Percentiles rank a stretch among this genome's conserved stretches.
Conservation (phyloP, 35 echinoderm and acorn worm genomes). For the Strongylocentrotus purpuratus region DNA sequence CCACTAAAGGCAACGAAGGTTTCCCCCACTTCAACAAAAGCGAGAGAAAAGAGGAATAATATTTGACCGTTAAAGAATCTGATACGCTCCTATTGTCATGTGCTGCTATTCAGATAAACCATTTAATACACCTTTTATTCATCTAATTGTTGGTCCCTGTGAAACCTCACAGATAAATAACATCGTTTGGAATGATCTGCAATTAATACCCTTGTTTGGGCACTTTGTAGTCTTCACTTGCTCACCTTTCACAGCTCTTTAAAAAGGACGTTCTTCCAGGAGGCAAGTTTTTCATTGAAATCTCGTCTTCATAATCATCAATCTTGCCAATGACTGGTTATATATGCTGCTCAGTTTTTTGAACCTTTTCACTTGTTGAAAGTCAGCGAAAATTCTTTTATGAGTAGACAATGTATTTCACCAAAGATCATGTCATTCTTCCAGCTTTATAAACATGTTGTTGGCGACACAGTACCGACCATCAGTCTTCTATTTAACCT, state of each 20-base stretch:
- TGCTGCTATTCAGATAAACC: background rate
- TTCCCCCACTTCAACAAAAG: background rate
- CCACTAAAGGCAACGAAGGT: slow-evolving; percentile 22
- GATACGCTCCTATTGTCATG: background rate
- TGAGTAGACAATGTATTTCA: background rate
- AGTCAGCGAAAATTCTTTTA: background rate
- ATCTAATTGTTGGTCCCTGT: background rate
- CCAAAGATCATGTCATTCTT: background rate
- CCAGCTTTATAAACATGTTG: background rate
- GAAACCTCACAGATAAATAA: background rate
- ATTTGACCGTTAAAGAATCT: slow-evolving; percentile 7
- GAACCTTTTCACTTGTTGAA: background rate
- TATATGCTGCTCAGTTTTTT: background rate
- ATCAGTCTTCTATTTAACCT: background rate
- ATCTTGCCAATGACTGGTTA: background rate
- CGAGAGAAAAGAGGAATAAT: background rate
- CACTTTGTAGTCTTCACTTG: background rate
- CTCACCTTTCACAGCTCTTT: background rate
- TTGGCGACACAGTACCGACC: background rate
- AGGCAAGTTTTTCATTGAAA: background rate
- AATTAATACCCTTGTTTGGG: background rate
- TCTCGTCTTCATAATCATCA: background rate
- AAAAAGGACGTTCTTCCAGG: background rate
- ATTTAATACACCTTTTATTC: slow-evolving; percentile 16
- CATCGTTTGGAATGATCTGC: background rate